Evolutionary conservation across 1,140 invertebrate species (phyloP).

Genomic region (Drosophila azteca): DNA sequence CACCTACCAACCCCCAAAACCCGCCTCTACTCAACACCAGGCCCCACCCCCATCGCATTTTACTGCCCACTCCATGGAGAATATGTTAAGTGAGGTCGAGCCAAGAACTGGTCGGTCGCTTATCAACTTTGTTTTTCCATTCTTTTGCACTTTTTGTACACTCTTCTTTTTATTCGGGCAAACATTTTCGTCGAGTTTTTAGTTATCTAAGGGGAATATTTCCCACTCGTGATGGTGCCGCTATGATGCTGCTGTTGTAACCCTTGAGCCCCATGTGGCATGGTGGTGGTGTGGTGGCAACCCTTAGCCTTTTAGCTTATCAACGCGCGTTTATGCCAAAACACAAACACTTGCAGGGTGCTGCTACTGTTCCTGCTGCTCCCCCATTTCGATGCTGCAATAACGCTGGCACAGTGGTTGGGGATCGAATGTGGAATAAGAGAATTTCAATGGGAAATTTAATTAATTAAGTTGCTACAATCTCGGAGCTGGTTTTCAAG

Average conservation of each 20-base stretch:
- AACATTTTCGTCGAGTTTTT: constrained; percentile 52
- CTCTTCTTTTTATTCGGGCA: constrained; percentile 27
- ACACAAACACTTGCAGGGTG: constrained; percentile 38
- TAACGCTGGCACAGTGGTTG: constrained; percentile 12
- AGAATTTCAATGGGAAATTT: no score
- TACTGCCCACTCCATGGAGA: constrained; percentile 19
- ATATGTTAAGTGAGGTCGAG: constrained; percentile 70
- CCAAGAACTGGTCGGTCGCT: constrained; percentile 44
- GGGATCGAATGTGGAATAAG: no score
- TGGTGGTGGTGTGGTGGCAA: constrained; percentile 36
- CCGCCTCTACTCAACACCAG: constrained; percentile 8
- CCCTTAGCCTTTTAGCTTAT: constrained; percentile 71
- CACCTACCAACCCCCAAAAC: constrained; percentile 30
- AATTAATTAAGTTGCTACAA: no score
- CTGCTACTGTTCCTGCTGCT: background rate
- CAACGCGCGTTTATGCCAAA: constrained; percentile 68
- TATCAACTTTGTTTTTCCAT: constrained; percentile 67
- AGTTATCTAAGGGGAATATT: constrained; percentile 22
- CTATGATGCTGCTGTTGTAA: constrained; percentile 28
- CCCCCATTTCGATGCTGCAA: constrained; percentile 26
- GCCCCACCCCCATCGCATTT: background rate
- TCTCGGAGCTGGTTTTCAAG: no score
- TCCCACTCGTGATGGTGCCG: background rate
- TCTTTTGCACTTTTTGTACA: constrained; percentile 25
- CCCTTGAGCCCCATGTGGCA: constrained; percentile 35